Conservation (phyloP, 2,797 vertebrate species). For the Chaetodon trifasciatus region DNA sequence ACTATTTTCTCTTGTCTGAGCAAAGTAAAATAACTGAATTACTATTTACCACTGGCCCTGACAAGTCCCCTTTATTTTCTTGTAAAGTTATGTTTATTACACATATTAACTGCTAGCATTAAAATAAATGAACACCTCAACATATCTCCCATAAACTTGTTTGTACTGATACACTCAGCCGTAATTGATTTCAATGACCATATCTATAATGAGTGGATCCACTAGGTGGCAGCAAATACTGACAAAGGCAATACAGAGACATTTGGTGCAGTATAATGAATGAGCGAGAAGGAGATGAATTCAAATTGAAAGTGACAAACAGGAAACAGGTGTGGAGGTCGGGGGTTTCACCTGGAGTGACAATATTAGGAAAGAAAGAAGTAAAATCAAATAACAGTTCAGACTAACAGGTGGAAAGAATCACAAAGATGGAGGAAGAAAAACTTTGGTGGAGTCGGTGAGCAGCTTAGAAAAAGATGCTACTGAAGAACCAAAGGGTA, state of each 20-base stretch:
- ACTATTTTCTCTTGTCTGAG: conserved; percentile 23
- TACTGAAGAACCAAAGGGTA: background rate
- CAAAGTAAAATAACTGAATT: conserved; percentile 15
- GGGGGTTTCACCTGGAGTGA: conserved; percentile 42
- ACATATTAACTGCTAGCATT: conserved; percentile 46
- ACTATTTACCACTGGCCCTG: conserved; percentile 26
- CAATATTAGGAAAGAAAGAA: conserved; percentile 3
- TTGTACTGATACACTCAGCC: background rate
- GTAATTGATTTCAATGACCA: background rate
- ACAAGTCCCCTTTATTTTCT: conserved; percentile 28
- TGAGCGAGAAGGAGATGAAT: conserved; percentile 20
- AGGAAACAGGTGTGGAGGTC: conserved; percentile 71
- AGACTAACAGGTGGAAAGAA: background rate
- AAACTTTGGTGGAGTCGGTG: background rate
- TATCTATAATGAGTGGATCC: conserved; percentile 25
- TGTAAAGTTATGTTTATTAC: conserved; percentile 45
- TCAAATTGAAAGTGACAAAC: conserved; percentile 51
- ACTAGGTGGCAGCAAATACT: conserved; percentile 79
- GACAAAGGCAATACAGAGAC: background rate
- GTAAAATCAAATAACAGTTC: background rate
- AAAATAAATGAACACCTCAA: conserved; percentile 47
- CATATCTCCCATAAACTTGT: conserved; percentile 9
- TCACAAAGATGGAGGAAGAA: background rate
- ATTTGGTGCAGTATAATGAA: background rate
- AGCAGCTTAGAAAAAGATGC: background rate